Evolutionary conservation across 2,888 invertebrate genomes (phyloP), one percentile per base, ranked within the genome.

Genomic region (Hyalella azteca): DNA sequence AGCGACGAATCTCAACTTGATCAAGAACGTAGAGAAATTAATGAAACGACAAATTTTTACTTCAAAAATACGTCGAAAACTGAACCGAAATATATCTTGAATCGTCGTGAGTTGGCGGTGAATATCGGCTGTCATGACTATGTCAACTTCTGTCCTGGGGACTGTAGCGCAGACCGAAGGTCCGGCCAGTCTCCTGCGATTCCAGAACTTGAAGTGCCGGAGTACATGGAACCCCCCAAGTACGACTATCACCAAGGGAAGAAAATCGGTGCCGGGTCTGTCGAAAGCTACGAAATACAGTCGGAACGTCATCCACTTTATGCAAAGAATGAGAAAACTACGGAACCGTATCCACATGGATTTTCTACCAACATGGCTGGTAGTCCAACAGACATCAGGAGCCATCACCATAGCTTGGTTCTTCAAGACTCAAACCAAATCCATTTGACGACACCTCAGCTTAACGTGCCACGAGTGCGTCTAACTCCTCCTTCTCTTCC

Each of bases 391-490:
- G 26, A 54, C 7, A 54, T 26, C 54, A 54, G 26, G 26, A 54
- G 19, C 26, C 29, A 54, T 54, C 7, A 29, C 19, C 26, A 54
- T 26, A 54, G 13, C 13, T 54, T 54, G 11, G 26, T 54, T 22
- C 9, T 9, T 19, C 22, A 54, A 1, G 29, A 26, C 29, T 19
- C 22, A 26, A 22, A 22, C 29, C 26, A 54, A 54, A 22, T 29
- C 29, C 4, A 22, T 26, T 26, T 4, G 9, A 26, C 54, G 26
- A 54, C 22, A 36, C 19, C 66, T n/a, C 19, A n/a, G 5, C 39
- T 66, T 32, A 66, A 66, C 13, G 66, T 66, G 7, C 66, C 66
- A 36, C 66, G 36, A 19, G 66, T 66, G 13, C 66, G 66, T 29
- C 36, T 66, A 36, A 66, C 66, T 66, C 66, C 66, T 15, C 66